Base-by-base conservation (phyloP, 2,888 invertebrate species). In the Elmis aenea region DNA sequence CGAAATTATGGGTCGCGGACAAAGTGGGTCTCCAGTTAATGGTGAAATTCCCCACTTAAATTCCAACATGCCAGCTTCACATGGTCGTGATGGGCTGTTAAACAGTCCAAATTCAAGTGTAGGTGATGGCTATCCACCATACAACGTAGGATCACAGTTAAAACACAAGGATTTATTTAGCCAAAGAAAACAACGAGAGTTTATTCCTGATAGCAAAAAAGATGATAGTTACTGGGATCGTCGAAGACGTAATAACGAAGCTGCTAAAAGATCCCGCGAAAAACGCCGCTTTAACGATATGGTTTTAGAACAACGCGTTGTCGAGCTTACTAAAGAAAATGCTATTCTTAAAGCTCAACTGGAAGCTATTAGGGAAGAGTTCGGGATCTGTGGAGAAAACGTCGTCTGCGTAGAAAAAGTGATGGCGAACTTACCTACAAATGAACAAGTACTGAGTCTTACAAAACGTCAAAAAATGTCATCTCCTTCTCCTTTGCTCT, bases 221-320 rank as follows among this genome's bases (percentile, higher is more conserved):
- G 95, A 96, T 61, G 92, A 94, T 57, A 90, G 88, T 59, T 96
- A 96, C 69, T 96, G 97, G 97, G 94, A 95, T 67, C 81, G 95
- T 37, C 77, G 97, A 37, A 77, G 95, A 45, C 79, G 95, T 40
- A 96, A 97, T 70, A 97, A 97, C 68, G 95, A 95, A 67, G 96
- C 96, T 1, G 96, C 96, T 37, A 93, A 96, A 64, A 74, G 94
- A 25, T 94, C 94, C 3, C 79, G 95, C n/a, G 95, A 96, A 67
- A 96, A 96, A 67, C 79, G 95, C 23, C 83, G 95, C 26, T 86
- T 91, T 71, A 94, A 96, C 64, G 95, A 96, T 68, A 90, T 95
- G 90, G 91, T 93, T 1, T 74, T 97, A 42, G 96, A 96, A 61
- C 89, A 91, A 54, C 79, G 93, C 26, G 93, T 97, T 15, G 83